Evolutionary conservation across 2,888 invertebrate genomes (phyloP).

Genomic region (Chrysotoxum bicinctum): DNA sequence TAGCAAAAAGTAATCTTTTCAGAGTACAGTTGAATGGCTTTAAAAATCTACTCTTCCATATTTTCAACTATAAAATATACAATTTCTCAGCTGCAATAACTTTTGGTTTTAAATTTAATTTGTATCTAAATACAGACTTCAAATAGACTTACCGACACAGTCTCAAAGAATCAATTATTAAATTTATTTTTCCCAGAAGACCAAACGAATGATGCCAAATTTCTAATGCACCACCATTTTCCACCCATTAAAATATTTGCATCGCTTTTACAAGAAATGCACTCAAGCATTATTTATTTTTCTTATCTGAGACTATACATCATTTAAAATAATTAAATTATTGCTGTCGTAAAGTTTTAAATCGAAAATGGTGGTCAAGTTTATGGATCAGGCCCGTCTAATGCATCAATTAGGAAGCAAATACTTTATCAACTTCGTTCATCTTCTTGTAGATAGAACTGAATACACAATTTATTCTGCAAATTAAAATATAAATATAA

Average conservation of each 20-base stretch:
- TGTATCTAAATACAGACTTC: not conserved
- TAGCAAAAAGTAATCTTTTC: not conserved
- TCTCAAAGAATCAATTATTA: not conserved
- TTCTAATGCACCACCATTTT: not conserved
- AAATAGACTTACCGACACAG: not conserved
- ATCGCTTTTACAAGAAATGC: not conserved
- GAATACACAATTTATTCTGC: not conserved
- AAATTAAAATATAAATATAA: not conserved
- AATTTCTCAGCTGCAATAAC: not conserved
- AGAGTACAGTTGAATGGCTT: not conserved
- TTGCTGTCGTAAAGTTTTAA: not conserved
- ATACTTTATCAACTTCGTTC: not conserved
- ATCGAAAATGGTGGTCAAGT: not conserved
- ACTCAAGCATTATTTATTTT: not conserved
- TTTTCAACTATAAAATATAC: not conserved
- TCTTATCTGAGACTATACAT: not conserved
- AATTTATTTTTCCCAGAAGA: not conserved
- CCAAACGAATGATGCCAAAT: conserved; percentile 1
- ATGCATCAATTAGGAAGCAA: conserved; percentile 11
- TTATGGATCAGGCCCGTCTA: not conserved
- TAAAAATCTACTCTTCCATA: not conserved
- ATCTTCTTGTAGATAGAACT: not conserved
- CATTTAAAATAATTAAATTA: not conserved
- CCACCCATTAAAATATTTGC: not conserved
- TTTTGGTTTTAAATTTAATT: not conserved